These are phyloP conservation scores for Scortum barcoo DNA, from an alignment of 2,113 vertebrate species.

Conservation along the genomic window DNA sequence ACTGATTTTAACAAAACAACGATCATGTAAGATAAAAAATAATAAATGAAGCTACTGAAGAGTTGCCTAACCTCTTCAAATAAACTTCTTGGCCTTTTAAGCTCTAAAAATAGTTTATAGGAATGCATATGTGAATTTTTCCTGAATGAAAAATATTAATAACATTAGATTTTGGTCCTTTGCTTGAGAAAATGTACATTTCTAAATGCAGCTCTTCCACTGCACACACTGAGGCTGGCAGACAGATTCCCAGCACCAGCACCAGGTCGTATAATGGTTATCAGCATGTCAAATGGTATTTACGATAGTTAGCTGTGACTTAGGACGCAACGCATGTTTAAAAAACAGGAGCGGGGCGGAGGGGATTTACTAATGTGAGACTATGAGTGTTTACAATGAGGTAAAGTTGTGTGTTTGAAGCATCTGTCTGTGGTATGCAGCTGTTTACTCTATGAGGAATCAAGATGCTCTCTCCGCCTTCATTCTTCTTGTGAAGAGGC, in stretches of 20 bases:
- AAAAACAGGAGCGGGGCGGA: slow-evolving; percentile 61
- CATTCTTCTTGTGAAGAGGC: background rate
- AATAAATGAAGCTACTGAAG: background rate
- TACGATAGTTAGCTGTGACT: slow-evolving; percentile 66
- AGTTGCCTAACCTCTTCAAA: background rate
- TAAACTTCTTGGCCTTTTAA: background rate
- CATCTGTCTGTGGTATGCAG: slow-evolving; percentile 66
- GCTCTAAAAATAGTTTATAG: background rate
- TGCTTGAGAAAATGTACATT: background rate
- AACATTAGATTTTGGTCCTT: background rate
- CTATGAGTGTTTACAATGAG: slow-evolving; percentile 50
- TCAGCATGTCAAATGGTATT: slow-evolving; percentile 74
- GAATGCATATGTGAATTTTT: background rate
- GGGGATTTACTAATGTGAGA: slow-evolving; percentile 68
- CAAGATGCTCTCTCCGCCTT: slow-evolving; percentile 31
- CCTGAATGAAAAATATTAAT: background rate
- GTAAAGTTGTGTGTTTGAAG: slow-evolving; percentile 51
- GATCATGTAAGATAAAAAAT: background rate
- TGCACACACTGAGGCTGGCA: slow-evolving; percentile 39
- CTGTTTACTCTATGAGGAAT: slow-evolving; percentile 47
- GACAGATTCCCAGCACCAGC: slow-evolving; percentile 35
- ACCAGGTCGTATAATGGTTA: slow-evolving; percentile 40
- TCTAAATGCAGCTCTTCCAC: background rate
- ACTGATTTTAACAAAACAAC: slow-evolving; percentile 6
- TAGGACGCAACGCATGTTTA: slow-evolving; percentile 28